Evolutionary conservation across 2,797 vertebrate species (phyloP).

Genomic region (Mormyrus proboscirostris): DNA sequence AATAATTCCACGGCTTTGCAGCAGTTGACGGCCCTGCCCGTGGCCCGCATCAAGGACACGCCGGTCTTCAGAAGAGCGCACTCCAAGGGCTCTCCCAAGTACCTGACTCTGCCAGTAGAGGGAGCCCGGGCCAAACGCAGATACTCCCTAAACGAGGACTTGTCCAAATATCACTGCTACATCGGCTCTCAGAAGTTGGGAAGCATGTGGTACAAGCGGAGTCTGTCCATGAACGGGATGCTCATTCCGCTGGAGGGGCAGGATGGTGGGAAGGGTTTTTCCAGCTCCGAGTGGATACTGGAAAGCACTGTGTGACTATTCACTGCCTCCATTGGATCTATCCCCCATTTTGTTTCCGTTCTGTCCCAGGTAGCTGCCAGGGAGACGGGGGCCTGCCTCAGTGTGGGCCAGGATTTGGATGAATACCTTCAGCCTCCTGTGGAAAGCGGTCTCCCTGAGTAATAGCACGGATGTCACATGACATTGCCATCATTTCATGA

Average conservation of each 20-base stretch:
- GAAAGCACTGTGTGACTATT: constrained; percentile 82
- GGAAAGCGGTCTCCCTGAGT: constrained; percentile 53
- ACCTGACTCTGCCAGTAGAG: constrained; percentile 80
- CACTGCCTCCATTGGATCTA: constrained; percentile 36
- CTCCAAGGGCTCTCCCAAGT: constrained; percentile 72
- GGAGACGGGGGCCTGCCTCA: constrained; percentile 50
- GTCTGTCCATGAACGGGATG: constrained; percentile 86
- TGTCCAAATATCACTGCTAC: constrained; percentile 52
- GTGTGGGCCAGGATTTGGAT: constrained; percentile 52
- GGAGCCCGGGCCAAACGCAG: constrained; percentile 68
- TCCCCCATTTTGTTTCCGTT: constrained; percentile 31
- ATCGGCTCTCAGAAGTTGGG: constrained; percentile 46
- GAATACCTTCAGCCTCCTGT: constrained; percentile 55
- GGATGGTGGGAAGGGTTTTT: constrained; percentile 64
- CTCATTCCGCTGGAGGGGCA: constrained; percentile 61
- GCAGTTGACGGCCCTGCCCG: constrained; percentile 50
- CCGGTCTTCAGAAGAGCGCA: constrained; percentile 76
- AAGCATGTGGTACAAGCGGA: constrained; percentile 72
- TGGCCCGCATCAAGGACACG: constrained; percentile 58
- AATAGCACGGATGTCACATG: constrained; percentile 34
- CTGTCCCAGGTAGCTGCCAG: constrained; percentile 35
- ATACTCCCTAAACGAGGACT: constrained; percentile 76
- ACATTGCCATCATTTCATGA: constrained; percentile 39
- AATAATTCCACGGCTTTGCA: constrained; percentile 90
- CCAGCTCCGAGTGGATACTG: constrained; percentile 85